Evolutionary conservation across 2,113 vertebrate genomes (phyloP).

Genomic region (Atherinomorus stipes): DNA sequence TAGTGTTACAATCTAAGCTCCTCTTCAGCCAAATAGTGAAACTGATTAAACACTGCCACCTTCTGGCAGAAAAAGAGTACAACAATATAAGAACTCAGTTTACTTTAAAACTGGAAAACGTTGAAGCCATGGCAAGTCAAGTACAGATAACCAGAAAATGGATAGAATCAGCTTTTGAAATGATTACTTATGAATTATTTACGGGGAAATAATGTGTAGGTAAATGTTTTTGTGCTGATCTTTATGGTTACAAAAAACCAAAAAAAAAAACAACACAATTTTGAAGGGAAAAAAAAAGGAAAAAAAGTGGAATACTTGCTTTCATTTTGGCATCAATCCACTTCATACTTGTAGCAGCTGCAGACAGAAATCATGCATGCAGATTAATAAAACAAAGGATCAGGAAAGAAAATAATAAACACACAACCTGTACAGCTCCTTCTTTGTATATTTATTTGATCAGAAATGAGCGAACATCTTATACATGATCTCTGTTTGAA

Average conservation of each 20-base stretch:
- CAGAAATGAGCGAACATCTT: too few species aligned
- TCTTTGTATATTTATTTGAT: not conserved
- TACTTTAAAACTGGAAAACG: too few species aligned
- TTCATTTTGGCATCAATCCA: constrained; percentile 99
- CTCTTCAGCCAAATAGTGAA: not conserved
- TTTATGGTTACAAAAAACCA: not conserved
- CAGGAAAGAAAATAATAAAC: not conserved
- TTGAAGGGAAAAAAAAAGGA: not conserved
- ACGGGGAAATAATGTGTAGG: too few species aligned
- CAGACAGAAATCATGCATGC: constrained; percentile 47
- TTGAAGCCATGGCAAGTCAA: too few species aligned
- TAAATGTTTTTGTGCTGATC: too few species aligned
- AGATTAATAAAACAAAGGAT: not conserved
- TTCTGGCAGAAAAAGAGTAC: constrained; percentile 42
- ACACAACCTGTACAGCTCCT: not conserved
- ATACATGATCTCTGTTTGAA: too few species aligned
- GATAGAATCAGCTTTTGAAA: too few species aligned
- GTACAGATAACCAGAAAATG: too few species aligned
- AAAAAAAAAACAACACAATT: not conserved
- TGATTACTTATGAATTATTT: too few species aligned
- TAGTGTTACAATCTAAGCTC: not conserved
- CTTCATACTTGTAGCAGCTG: constrained; percentile 99
- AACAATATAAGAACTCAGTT: not conserved
- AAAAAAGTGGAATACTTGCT: constrained; percentile 80
- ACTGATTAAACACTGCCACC: constrained; percentile 55